These are phyloP conservation scores for Anagyrus pseudococci DNA, from an alignment of 2,888 invertebrate genomes.

Conservation along the genomic window DNA sequence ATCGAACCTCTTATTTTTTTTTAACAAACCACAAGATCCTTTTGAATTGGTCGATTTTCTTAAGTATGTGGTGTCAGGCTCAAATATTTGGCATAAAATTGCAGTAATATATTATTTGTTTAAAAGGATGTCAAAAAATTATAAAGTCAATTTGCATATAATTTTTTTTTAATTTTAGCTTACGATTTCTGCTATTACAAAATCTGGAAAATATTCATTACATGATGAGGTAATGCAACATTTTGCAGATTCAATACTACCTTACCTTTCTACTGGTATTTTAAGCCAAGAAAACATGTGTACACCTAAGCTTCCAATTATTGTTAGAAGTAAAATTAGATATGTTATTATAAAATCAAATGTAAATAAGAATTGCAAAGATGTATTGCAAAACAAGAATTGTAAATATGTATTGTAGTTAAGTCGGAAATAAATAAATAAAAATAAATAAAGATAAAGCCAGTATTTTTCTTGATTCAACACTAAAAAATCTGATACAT, in stretches of 20 bases:
- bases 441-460: slow-evolving; percentile 54
- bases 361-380: slow-evolving; percentile 41
- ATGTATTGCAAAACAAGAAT: too few species aligned
- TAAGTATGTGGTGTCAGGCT: slow-evolving; percentile 49
- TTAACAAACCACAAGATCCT: slow-evolving; percentile 45
- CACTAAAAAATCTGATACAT: slow-evolving; percentile 52
- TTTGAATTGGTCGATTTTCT: slow-evolving; percentile 52
- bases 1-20: slow-evolving; percentile 55
- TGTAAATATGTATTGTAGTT: too few species aligned
- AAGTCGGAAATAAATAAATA: too few species aligned
- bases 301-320: slow-evolving; percentile 51
- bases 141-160: too few species aligned
- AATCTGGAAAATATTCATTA: slow-evolving; percentile 49
- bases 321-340: slow-evolving; percentile 57
- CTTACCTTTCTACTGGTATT: slow-evolving; percentile 47
- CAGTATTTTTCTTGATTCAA: slow-evolving; percentile 55
- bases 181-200: slow-evolving; percentile 53
- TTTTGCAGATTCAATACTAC: slow-evolving; percentile 57
- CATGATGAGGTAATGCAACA: slow-evolving; percentile 52
- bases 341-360: slow-evolving; percentile 51
- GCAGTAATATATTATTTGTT: too few species aligned
- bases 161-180: too few species aligned
- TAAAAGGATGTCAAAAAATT: too few species aligned
- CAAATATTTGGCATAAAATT: slow-evolving; percentile 56
- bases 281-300: slow-evolving; percentile 24